Base-by-base conservation (phyloP, 1,140 invertebrate species). In the Holotrichia oblita region DNA sequence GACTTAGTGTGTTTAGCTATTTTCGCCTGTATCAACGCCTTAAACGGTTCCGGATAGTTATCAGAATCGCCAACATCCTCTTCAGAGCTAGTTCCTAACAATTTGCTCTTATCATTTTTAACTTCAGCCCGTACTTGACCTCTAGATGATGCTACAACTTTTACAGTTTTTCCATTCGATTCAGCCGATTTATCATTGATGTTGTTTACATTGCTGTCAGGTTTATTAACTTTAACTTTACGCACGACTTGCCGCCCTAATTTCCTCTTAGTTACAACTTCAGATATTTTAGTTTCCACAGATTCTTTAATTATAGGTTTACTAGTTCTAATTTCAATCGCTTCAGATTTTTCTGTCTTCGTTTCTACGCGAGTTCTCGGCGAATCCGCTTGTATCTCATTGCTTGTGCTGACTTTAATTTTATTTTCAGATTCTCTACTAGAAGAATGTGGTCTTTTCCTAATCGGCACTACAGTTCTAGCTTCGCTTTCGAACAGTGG, bases 41-140 rank as follows among this genome's bases (percentile, higher is more conserved):
- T 86, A 75, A 86, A 86, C 40, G 81, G 79, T 80, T 83, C 84
- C 8, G 85, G 85, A 79, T 86, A 86, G 69, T 86, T 86, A 77
- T 86, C 85, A 17, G 81, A 80, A 42, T 86, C 85, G 22, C 81
- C 83, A 22, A 85, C 80, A 8, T 85, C 82, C 59, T 69, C 61
- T 69, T 86, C 85, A 59, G 83, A 82, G 20, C 79, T 74, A 20
- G 17, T 40, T 8, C 3, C 1, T 10, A 9, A 9, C 10, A 7
- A 40, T 7, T 12, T 22, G 14, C 10, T n/a, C 27, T 74, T 74
- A 17, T 74, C 22, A 41, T 44, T 34, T 20, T 44, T 74, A n/a
- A 42, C 9, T 40, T 74, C 61, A 10, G 22, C 61, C 12, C 61
- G 61, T 41, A 6, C 40, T n/a, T 74, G 73, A 74, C 73, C 27